Base-by-base conservation (phyloP, 2,888 invertebrate species). In the Perdita meconis region DNA sequence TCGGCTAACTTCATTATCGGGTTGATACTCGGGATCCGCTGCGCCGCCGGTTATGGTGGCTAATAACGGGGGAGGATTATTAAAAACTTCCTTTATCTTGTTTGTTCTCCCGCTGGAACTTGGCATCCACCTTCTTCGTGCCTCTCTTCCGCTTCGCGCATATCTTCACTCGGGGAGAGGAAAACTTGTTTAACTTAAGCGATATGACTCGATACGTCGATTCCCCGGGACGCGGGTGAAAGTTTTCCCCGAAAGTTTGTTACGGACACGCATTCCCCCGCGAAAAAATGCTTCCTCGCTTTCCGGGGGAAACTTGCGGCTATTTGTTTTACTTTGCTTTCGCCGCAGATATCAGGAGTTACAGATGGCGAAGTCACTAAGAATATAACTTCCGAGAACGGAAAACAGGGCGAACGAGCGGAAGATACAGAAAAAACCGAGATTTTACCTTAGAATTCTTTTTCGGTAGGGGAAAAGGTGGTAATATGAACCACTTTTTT, bases 131-230 rank as follows among this genome's bases (percentile, higher is more conserved):
- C 51, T 16, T 38, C 12, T 47, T 12, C 24, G 42, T 26, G 16
- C 38, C 16, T 16, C 40, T 19, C 42, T 57, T 68, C 44, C 30
- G 50, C 13, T 47, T 13, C 38, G 36, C 53, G 77, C 82, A 73
- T 78, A 82, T 71, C 76, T 74, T 81, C 53, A 60, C 38, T 60
- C 76, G 77, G 67, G 72, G 80, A 55, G 51, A 69, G 51, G 47
- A 4, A 57, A 88, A 86, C 83, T 88, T 86, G 78, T 86, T 88
- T 83, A 87, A 88, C 84, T 87, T 80, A 80, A 84, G 84, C 86
- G 84, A 83, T 85, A 86, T 79, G 71, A 80, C 80, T 75, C 82
- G 78, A 82, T 84, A 82, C 81, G 71, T 82, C 82, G 82, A 85
- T 87, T 87, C 81, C 73, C 82, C 57, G 61, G 24, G 50, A 36